Base-by-base conservation (phyloP, 2,888 invertebrate species). In the Dicyrtomina minuta region DNA sequence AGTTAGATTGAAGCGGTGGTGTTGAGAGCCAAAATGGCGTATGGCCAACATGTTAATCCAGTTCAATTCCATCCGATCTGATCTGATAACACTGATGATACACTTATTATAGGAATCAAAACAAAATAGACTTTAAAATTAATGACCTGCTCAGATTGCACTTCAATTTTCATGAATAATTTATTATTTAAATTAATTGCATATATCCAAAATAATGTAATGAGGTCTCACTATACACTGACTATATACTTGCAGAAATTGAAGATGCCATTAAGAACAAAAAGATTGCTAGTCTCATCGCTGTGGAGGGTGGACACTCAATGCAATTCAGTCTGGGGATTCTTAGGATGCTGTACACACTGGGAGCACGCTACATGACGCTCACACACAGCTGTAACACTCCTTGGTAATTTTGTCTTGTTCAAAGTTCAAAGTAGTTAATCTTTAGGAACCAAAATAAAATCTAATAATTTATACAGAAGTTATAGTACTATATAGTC, bases 371-470 rank as follows among this genome's bases (percentile, higher is more conserved):
- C 59, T 95, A 94, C 82, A 87, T 96, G 81, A 95, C 95, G 49
- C 86, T 96, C 71, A 95, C 95, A 58, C 94, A 95, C 83, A 91
- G 90, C 79, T 95, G 95, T 82, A 92, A 93, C 83, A 93, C 91
- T 64, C 89, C 92, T 74, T 95, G 95, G 82, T 80, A 33, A 65
- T 26, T 33, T 33, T 33, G 33, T 33, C 24, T 24, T 53, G 33
- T 56, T 65, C n/a, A 33, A 26, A n/a, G n/a, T 39, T 68, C 10
- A 43, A 43, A 60, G 41, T 41, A 17, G n/a, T 33, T 22, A n/a
- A n/a, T n/a, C n/a, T n/a, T n/a, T n/a, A n/a, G n/a, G n/a, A n/a
- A n/a, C n/a, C n/a, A n/a, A n/a, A n/a, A n/a, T n/a, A n/a, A n/a
- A n/a, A n/a, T n/a, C n/a, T n/a, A n/a, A n/a, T n/a, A n/a, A n/a